phyloP scores from a whole-genome alignment of 1,140 invertebrate species.

The Drosophila rufa region DNA sequence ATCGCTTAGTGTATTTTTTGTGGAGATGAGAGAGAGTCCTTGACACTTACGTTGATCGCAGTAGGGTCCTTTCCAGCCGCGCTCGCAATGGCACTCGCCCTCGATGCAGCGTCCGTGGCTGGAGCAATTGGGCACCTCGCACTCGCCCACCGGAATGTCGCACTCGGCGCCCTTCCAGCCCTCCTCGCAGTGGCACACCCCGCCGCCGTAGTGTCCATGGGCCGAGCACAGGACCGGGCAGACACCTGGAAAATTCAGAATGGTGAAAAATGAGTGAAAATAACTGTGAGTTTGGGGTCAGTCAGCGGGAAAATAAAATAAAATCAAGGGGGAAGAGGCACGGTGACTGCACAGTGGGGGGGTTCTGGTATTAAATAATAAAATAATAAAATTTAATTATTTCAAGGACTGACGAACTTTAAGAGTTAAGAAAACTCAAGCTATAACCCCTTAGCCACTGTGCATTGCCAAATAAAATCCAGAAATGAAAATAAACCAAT shows the following conservation, averaged over 20 bases:
- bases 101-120: slow-evolving; percentile 95
- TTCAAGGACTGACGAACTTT: too few species aligned
- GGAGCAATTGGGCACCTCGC: slow-evolving; percentile 96
- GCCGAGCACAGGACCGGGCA: slow-evolving; percentile 98
- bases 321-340: too few species aligned
- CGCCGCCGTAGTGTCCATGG: slow-evolving; percentile 97
- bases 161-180: slow-evolving; percentile 99
- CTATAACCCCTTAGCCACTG: too few species aligned
- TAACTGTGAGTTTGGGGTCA: slow-evolving; percentile 5
- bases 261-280: slow-evolving; percentile 12
- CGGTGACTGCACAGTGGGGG: neutral
- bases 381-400: too few species aligned
- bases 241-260: slow-evolving; percentile 88
- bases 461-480: too few species aligned
- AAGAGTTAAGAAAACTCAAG: too few species aligned
- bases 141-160: slow-evolving; percentile 95
- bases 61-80: slow-evolving; percentile 94
- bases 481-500: neutral
- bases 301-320: slow-evolving; percentile 14
- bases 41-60: slow-evolving; percentile 92
- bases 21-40: slow-evolving; percentile 1
- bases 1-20: slow-evolving; percentile 1
- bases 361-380: neutral
- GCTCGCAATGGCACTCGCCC: slow-evolving; percentile 95
- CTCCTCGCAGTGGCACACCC: slow-evolving; percentile 97